Evolutionary conservation across 2,888 invertebrate genomes (phyloP).

Genomic region (Dione vanillae): DNA sequence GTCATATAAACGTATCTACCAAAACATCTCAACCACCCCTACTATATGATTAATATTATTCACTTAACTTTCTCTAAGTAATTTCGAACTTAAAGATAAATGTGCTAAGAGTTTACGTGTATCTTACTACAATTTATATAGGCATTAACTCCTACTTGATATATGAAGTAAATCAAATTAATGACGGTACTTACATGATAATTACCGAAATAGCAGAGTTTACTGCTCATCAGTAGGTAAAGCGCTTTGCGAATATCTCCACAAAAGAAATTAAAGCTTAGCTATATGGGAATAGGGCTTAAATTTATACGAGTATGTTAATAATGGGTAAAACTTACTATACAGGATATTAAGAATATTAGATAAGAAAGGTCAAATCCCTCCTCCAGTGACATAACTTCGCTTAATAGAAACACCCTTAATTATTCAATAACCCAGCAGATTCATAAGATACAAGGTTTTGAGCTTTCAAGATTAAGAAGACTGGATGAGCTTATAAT

Average conservation of each 20-base stretch:
- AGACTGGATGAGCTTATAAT: background rate
- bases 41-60: background rate
- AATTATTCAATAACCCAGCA: slow-evolving; percentile 21
- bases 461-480: slow-evolving; percentile 1
- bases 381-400: slow-evolving; percentile 12
- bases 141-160: slow-evolving; percentile 39
- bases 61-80: slow-evolving; percentile 16
- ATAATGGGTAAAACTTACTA: slow-evolving; percentile 23
- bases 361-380: slow-evolving; percentile 31
- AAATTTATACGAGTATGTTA: background rate
- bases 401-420: slow-evolving; percentile 10
- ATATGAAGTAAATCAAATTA: slow-evolving; percentile 51
- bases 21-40: background rate
- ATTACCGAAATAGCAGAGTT: slow-evolving; percentile 56
- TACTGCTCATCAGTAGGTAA: slow-evolving; percentile 46
- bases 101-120: slow-evolving; percentile 26
- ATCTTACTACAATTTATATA: slow-evolving; percentile 34
- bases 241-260: background rate
- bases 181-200: slow-evolving; percentile 57
- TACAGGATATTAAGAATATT: slow-evolving; percentile 27
- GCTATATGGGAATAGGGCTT: background rate
- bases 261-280: background rate
- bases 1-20: too few relatives aligned
- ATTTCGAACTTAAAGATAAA: slow-evolving; percentile 33
- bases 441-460: background rate